Percentiles rank a stretch among this genome's conserved stretches.
phyloP scores from a whole-genome alignment of 53 echinoderm and acorn worm genomes.

The Luidia sarsii region DNA sequence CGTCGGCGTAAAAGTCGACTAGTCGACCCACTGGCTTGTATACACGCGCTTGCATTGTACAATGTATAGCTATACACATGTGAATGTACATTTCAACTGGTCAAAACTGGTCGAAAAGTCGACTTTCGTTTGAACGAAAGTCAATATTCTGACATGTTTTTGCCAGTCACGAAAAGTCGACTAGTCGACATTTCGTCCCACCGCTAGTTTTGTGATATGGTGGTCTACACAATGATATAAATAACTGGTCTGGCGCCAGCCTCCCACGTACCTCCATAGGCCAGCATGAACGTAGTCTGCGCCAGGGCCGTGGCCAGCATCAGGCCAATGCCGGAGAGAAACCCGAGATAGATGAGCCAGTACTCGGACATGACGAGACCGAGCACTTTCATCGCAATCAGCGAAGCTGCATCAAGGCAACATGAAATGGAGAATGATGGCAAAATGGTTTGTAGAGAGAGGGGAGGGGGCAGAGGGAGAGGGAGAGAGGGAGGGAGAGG shows the following conservation, averaged over 20 bases:
- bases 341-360: slow-evolving; percentile 45
- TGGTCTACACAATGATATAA: not conserved
- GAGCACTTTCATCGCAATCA: slow-evolving; percentile 39
- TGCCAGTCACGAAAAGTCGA: slow-evolving; percentile 2
- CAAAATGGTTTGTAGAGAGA: too few species aligned
- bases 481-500: slow-evolving; percentile 31
- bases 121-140: not conserved
- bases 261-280: too few species aligned
- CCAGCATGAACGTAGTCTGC: slow-evolving; percentile 35
- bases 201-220: too few species aligned
- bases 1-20: too few species aligned
- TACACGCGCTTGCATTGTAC: too few species aligned
- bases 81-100: too few species aligned
- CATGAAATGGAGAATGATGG: too few species aligned
- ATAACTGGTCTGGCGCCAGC: not conserved
- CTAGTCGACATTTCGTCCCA: too few species aligned
- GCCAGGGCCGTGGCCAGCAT: slow-evolving; percentile 55
- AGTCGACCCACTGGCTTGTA: too few species aligned
- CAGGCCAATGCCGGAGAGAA: slow-evolving; percentile 40
- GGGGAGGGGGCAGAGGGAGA: too few species aligned
- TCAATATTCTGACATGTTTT: not conserved
- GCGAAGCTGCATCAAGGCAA: slow-evolving; percentile 28
- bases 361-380: slow-evolving; percentile 48
- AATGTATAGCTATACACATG: too few species aligned
- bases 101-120: not conserved